Percentiles rank a stretch among this genome's conserved stretches.
phyloP scores from a whole-genome alignment of 2,113 vertebrate genomes.

The Ptychochromis oligacanthus region DNA sequence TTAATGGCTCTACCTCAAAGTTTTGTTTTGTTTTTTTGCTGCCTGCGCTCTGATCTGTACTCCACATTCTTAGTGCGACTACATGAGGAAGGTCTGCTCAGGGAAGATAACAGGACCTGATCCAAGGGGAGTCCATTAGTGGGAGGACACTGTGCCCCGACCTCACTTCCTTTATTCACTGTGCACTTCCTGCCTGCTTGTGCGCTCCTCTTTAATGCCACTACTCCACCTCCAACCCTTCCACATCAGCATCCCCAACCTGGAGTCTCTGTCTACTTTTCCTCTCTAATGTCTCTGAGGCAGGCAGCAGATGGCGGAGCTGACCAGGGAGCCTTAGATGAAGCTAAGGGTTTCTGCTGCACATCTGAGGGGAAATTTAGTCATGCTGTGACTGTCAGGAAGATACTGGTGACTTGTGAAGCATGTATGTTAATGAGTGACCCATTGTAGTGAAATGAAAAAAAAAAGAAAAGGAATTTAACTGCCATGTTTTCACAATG shows the following conservation, averaged over 20 bases:
- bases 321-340: background rate
- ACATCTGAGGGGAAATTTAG: conserved; percentile 25
- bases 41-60: conserved; percentile 37
- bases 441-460: background rate
- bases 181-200: conserved; percentile 70
- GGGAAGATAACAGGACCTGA: conserved; percentile 71
- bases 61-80: conserved; percentile 18
- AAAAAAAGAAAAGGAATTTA: too few relatives aligned
- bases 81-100: conserved; percentile 71
- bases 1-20: background rate
- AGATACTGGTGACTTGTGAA: conserved; percentile 9
- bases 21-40: conserved; percentile 11
- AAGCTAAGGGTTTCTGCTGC: background rate
- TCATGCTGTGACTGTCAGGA: conserved; percentile 41
- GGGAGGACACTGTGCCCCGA: conserved; percentile 61
- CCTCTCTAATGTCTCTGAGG: conserved; percentile 34
- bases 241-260: conserved; percentile 8
- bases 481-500: too few relatives aligned
- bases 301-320: conserved; percentile 21
- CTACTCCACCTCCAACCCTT: background rate
- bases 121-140: conserved; percentile 67
- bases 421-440: background rate
- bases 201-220: conserved; percentile 48
- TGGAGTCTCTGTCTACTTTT: conserved; percentile 37
- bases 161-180: conserved; percentile 80